Evolutionary conservation across 2,888 invertebrate species (phyloP).

Genomic region (Drosophila melanosoma): DNA sequence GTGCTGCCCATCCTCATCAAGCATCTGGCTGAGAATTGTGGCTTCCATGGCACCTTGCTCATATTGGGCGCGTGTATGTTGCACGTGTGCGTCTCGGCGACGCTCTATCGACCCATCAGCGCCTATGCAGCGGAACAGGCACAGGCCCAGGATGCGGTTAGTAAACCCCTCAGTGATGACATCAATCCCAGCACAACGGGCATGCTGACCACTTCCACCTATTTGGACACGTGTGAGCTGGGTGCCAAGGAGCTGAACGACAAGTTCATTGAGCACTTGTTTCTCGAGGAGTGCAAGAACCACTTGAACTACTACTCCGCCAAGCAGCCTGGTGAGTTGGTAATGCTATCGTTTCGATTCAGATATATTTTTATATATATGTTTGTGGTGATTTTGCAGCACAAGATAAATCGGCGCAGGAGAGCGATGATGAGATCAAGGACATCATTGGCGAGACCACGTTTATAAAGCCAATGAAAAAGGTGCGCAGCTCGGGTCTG

Average conservation of each 20-base stretch:
- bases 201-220: slow-evolving; percentile 84
- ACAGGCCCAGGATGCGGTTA: slow-evolving; percentile 54
- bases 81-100: slow-evolving; percentile 90
- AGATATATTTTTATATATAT: neutral
- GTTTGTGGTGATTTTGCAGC: slow-evolving; percentile 19
- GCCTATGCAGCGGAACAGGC: slow-evolving; percentile 61
- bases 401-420: slow-evolving; percentile 79
- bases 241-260: slow-evolving; percentile 78
- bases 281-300: slow-evolving; percentile 85
- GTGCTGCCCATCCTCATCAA: slow-evolving; percentile 91
- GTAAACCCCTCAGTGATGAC: slow-evolving; percentile 75
- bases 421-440: slow-evolving; percentile 86
- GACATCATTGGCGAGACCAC: slow-evolving; percentile 87
- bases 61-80: slow-evolving; percentile 90
- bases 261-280: slow-evolving; percentile 84
- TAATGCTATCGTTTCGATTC: too few species aligned
- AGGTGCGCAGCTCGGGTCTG: slow-evolving; percentile 89
- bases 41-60: slow-evolving; percentile 90
- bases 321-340: slow-evolving; percentile 64
- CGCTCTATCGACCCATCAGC: slow-evolving; percentile 88
- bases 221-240: slow-evolving; percentile 84
- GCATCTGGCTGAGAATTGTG: slow-evolving; percentile 89
- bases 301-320: slow-evolving; percentile 84
- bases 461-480: slow-evolving; percentile 87
- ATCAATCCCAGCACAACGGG: slow-evolving; percentile 83